Evolutionary conservation across 2,888 invertebrate genomes (phyloP), one percentile per base, ranked within the genome.

Genomic region (Halictus ligatus): DNA sequence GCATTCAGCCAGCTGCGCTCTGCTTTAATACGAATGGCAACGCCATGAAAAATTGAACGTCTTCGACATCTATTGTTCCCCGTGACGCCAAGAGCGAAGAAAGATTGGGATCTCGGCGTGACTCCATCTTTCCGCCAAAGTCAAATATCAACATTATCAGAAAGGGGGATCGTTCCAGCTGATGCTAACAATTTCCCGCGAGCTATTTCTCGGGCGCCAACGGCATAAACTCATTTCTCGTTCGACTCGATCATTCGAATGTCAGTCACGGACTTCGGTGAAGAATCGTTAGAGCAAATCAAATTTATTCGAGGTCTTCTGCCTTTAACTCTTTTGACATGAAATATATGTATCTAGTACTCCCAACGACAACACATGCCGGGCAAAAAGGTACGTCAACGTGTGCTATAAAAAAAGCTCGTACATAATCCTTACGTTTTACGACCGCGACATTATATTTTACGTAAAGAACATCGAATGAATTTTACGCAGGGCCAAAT

Each of bases 21-120:
- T 40, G 69, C 75, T 75, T 73, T 88, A 88, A 89, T 85, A 86
- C 75, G 78, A 79, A 84, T 78, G 84, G 75, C 73, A 78, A 85
- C 84, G 80, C 79, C 84, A 92, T 92, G 91, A 92, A 92, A 92
- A 88, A 92, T 92, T 92, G 90, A 92, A 90, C 87, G 84, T 85
- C 89, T 90, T 89, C 83, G 88, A 83, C 85, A 83, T 87, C 88
- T 87, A 90, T 89, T 92, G 88, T 92, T 90, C 89, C 80, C 89
- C 80, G 29, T 67, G 74, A 69, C 72, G 73, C n/a, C 29, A n/a
- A 10, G 18, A 21, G 69, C 40, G 25, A 73, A 76, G 75, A 71
- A 40, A 72, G 77, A 87, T 81, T 87, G 77, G 67, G 77, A 60
- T 48, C 60, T 48, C 35, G 64, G 43, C 40, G 50, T 35, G 74